Evolutionary conservation across 2,888 invertebrate genomes (phyloP).

Genomic region (Eumacrocentrus americanus): DNA sequence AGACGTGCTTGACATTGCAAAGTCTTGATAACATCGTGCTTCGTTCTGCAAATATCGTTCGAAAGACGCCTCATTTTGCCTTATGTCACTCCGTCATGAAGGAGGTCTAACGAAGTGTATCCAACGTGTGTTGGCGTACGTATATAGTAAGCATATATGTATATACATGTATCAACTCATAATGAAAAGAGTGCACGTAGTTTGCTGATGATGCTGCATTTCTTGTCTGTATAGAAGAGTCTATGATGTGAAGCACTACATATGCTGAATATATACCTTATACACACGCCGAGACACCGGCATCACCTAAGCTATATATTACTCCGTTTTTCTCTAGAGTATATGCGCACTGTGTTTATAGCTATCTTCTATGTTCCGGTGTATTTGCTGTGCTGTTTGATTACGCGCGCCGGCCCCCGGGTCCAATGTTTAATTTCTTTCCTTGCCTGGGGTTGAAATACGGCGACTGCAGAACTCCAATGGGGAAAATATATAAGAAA

Average conservation of each 20-base stretch:
- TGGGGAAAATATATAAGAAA: slow-evolving; percentile 1
- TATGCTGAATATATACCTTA: not conserved
- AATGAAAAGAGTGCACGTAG: not conserved
- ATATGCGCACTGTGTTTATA: slow-evolving; percentile 9
- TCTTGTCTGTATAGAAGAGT: no score
- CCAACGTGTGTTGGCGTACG: not conserved
- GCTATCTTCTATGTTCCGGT: slow-evolving; percentile 10
- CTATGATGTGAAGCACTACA: not conserved
- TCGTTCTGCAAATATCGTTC: not conserved
- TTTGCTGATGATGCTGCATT: no score
- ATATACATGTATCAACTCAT: not conserved
- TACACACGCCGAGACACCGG: not conserved
- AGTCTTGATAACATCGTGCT: not conserved
- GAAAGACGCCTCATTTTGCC: not conserved
- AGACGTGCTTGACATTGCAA: not conserved
- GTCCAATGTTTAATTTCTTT: slow-evolving; percentile 52
- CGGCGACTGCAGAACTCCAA: slow-evolving; percentile 2
- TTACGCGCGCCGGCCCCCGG: slow-evolving; percentile 43
- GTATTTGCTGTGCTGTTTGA: slow-evolving; percentile 45
- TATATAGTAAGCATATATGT: not conserved
- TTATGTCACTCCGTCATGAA: not conserved
- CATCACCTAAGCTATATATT: slow-evolving; percentile 23
- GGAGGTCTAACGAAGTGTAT: not conserved
- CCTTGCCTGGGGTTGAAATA: slow-evolving; percentile 35
- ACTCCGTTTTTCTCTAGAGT: slow-evolving; percentile 19